A percentile compares a stretch with the other conserved stretches of the same genome.
Conservation (phyloP, 2,113 vertebrate species). For the Antechinus flavipes region DNA sequence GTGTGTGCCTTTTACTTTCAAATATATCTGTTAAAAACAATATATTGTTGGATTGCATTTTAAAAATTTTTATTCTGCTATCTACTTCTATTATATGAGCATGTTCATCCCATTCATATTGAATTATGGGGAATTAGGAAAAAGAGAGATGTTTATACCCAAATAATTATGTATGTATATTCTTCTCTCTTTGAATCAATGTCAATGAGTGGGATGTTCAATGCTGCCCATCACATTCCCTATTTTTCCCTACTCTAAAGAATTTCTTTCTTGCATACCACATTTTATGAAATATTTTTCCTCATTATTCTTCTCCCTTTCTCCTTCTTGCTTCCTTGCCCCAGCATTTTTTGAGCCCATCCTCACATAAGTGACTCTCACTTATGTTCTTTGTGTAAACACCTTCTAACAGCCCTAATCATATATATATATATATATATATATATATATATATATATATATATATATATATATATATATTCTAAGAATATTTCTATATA, state of each 20-base stretch:
- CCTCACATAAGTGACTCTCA: neutral
- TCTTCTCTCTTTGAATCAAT: neutral
- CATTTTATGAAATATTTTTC: neutral
- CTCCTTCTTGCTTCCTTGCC: neutral
- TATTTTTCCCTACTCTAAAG: neutral
- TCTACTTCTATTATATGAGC: neutral
- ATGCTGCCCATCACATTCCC: neutral
- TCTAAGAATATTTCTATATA: neutral
- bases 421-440: neutral
- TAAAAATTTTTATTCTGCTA: neutral
- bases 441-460: too few species aligned
- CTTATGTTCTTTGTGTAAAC: neutral
- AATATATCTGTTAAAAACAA: neutral
- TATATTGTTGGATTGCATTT: neutral
- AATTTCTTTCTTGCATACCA: neutral
- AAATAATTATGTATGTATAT: neutral
- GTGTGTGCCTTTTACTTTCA: neutral
- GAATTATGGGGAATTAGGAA: too few species aligned
- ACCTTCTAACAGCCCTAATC: neutral
- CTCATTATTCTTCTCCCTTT: neutral
- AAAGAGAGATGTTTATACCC: neutral
- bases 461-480: neutral
- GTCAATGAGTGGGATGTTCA: neutral
- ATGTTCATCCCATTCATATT: neutral
- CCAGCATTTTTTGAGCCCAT: neutral